Evolutionary conservation across 1,140 invertebrate species (phyloP).

Genomic region (Cotesia glomerata): DNA sequence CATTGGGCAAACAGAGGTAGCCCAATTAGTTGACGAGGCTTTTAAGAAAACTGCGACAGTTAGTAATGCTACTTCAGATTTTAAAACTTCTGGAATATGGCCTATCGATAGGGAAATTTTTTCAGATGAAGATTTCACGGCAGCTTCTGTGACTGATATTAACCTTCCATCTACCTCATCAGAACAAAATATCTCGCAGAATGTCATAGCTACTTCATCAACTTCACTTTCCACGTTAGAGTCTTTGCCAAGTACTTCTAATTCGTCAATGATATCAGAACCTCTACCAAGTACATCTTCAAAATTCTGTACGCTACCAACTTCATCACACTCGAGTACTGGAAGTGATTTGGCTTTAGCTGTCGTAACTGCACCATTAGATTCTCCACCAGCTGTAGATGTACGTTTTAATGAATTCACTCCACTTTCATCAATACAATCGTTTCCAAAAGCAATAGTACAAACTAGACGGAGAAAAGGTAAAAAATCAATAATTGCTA

Average conservation of each 20-base stretch:
- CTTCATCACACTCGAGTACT: background rate
- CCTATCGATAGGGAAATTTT: slow-evolving; percentile 45
- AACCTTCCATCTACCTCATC: slow-evolving; percentile 15
- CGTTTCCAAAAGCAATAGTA: slow-evolving; percentile 22
- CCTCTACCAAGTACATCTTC: background rate
- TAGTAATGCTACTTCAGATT: slow-evolving; percentile 40
- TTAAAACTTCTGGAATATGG: slow-evolving; percentile 42
- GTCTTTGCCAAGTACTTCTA: slow-evolving; percentile 11
- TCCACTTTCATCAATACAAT: slow-evolving; percentile 16
- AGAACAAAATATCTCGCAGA: slow-evolving; percentile 4
- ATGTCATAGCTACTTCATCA: background rate
- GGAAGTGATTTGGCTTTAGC: background rate
- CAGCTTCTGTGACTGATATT: slow-evolving; percentile 15
- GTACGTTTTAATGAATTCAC: slow-evolving; percentile 16
- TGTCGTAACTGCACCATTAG: background rate
- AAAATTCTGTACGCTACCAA: background rate
- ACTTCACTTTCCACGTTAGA: background rate
- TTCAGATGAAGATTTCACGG: slow-evolving; percentile 24
- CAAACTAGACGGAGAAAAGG: slow-evolving; percentile 10
- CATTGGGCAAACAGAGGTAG: slow-evolving; percentile 47
- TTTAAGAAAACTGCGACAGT: slow-evolving; percentile 47
- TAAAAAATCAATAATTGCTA: slow-evolving; percentile 21
- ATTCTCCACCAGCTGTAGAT: slow-evolving; percentile 13
- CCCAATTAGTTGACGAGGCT: slow-evolving; percentile 43
- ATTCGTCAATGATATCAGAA: background rate